These are phyloP conservation scores for Grallaria varia DNA, from an alignment of 2,113 vertebrate genomes.

Conservation along the genomic window DNA sequence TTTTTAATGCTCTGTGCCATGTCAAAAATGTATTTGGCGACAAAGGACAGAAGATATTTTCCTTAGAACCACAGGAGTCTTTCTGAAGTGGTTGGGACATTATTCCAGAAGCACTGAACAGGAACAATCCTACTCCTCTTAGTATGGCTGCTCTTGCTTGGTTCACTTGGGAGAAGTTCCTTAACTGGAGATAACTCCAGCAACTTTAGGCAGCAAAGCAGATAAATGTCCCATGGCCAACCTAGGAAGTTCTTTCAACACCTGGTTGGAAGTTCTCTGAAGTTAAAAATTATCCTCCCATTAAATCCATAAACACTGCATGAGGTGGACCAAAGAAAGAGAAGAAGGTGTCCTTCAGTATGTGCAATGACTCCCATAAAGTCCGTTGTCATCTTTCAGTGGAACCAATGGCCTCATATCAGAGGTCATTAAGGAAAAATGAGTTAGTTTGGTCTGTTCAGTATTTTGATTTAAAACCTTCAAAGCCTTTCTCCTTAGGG, in stretches of 20 bases:
- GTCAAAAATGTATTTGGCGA: not conserved
- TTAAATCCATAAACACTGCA: not conserved
- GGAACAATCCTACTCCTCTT: not conserved
- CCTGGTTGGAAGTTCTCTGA: not conserved
- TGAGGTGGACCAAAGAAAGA: not conserved
- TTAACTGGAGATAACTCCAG: not conserved
- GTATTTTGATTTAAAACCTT: constrained; percentile 36
- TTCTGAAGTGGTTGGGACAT: not conserved
- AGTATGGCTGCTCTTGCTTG: not conserved
- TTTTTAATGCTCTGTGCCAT: not conserved
- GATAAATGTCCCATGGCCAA: not conserved
- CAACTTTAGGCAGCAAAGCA: not conserved
- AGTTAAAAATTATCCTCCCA: not conserved
- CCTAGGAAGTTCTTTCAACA: not conserved
- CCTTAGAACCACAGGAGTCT: not conserved
- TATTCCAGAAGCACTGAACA: not conserved
- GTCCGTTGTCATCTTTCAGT: not conserved
- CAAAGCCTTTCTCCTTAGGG: constrained; percentile 14
- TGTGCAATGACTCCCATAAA: not conserved
- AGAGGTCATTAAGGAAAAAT: constrained; percentile 32
- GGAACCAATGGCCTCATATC: not conserved
- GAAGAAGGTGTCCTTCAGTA: not conserved
- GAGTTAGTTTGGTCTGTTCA: not conserved
- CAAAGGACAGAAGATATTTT: not conserved
- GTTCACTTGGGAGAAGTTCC: not conserved